Conservation (phyloP, 2,113 vertebrate species). For the Baryphthengus martii region DNA sequence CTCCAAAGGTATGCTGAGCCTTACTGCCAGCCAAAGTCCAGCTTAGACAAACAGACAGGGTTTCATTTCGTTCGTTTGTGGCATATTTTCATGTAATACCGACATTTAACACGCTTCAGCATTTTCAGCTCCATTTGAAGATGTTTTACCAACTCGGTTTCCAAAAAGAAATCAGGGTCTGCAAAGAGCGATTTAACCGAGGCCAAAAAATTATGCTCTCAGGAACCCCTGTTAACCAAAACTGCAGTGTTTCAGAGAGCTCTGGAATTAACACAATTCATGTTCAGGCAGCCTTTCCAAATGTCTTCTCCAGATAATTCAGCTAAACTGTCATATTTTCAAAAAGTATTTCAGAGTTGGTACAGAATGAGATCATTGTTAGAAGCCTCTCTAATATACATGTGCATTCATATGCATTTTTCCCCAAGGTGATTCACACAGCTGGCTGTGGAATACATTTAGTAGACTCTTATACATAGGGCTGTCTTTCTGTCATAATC, state of each 20-base stretch:
- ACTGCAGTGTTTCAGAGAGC: background rate
- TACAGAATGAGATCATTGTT: constrained; percentile 65
- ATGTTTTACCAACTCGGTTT: background rate
- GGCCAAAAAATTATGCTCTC: background rate
- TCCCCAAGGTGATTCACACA: constrained; percentile 54
- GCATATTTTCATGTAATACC: background rate
- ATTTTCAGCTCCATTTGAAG: background rate
- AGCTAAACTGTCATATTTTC: constrained; percentile 58
- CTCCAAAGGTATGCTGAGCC: background rate
- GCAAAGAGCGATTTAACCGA: background rate
- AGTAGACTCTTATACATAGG: constrained; percentile 22
- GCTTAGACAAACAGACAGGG: background rate
- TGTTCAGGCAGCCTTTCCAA: constrained; percentile 41
- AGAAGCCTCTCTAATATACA: constrained; percentile 54
- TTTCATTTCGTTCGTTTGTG: background rate
- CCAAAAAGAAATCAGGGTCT: background rate
- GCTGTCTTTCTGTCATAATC: constrained; percentile 67
- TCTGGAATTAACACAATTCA: constrained; percentile 29
- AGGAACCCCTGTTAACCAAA: constrained; percentile 1
- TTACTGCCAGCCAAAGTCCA: background rate
- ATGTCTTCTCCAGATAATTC: constrained; percentile 55
- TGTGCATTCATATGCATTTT: constrained; percentile 45
- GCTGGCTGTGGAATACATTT: constrained; percentile 59
- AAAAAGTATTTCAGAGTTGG: constrained; percentile 34
- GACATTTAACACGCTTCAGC: background rate